These are phyloP conservation scores for Tryphoninae sp. DNA, from an alignment of 2,888 invertebrate genomes.

Conservation along the genomic window DNA sequence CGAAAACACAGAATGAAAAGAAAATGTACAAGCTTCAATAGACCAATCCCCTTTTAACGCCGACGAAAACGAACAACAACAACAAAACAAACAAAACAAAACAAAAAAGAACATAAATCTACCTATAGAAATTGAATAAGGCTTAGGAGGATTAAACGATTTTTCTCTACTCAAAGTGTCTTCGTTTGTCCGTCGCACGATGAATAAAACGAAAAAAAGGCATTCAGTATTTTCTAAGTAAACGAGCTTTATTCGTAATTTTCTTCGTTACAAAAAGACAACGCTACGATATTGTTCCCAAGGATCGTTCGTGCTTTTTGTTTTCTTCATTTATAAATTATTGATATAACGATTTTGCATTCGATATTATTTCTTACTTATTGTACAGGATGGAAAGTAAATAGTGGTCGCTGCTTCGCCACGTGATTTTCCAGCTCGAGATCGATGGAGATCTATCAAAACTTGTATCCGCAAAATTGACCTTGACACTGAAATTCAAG, in stretches of 20 bases:
- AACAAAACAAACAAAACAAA: constrained; percentile 28
- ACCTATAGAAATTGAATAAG: constrained; percentile 43
- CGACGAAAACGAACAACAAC: constrained; percentile 28
- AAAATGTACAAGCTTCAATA: constrained; percentile 66
- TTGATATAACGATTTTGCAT: no score
- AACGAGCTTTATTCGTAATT: constrained; percentile 41
- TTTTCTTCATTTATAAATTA: no score
- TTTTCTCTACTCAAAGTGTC: constrained; percentile 63
- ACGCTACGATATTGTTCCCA: not conserved
- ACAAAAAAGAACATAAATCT: constrained; percentile 38
- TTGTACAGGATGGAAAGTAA: no score
- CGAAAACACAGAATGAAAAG: constrained; percentile 24
- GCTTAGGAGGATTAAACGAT: constrained; percentile 54
- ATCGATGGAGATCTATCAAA: no score
- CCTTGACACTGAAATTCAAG: no score
- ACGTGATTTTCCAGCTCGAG: no score
- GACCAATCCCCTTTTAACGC: constrained; percentile 60
- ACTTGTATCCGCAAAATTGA: no score
- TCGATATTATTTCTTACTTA: no score
- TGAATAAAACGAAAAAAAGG: constrained; percentile 54
- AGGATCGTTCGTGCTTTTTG: not conserved
- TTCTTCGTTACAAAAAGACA: not conserved
- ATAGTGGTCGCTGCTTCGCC: no score
- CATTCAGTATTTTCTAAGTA: constrained; percentile 58
- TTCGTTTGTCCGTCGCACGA: constrained; percentile 57